Base-by-base conservation (phyloP, 2,113 vertebrate species). In the Takifugu bimaculatus region DNA sequence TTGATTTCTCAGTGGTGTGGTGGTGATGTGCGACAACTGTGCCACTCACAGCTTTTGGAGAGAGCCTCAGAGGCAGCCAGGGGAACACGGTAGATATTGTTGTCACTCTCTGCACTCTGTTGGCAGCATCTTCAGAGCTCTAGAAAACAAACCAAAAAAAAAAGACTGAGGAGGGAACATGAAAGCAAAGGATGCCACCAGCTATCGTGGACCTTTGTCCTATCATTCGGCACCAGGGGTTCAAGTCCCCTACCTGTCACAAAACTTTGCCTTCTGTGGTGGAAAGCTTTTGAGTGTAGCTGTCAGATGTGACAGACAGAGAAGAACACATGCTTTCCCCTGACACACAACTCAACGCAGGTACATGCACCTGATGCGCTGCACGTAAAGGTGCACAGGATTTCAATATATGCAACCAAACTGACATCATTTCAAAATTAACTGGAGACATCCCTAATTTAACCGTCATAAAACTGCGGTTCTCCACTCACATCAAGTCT, bases 1-100 rank as follows among this genome's bases (percentile, higher is more conserved):
- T 35, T 54, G 70, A 81, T 75, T 81, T 75, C 77, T 82, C 67
- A 71, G 70, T 73, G 56, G 64, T 71, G 64, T 82, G 78, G 59
- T 69, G 78, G 59, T 71, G 79, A 86, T 80, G 81, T 85, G 82
- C 79, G 84, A 89, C 82, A 84, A 81, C 76, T 77, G 76, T 85
- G 81, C 74, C 78, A 83, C 74, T 81, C 76, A 74, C 68, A 62
- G 72, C 79, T 63, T 82, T 85, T 78, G 68, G 66, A 65, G 58
- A 76, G 80, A 80, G 74, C 79, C 79, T 82, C 65, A 15, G 82
- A 85, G 73, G 72, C 74, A 77, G 65, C 58, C 51, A 48, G 57
- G 70, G 56, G 68, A 65, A 79, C 64, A 59, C 71, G 61, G 70
- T 68, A 54, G 68, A 63, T 68, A 63, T 62, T 76, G 74, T 75